Conservation (phyloP, 2,797 vertebrate genomes). For the Pantherophis alleghaniensis region DNA sequence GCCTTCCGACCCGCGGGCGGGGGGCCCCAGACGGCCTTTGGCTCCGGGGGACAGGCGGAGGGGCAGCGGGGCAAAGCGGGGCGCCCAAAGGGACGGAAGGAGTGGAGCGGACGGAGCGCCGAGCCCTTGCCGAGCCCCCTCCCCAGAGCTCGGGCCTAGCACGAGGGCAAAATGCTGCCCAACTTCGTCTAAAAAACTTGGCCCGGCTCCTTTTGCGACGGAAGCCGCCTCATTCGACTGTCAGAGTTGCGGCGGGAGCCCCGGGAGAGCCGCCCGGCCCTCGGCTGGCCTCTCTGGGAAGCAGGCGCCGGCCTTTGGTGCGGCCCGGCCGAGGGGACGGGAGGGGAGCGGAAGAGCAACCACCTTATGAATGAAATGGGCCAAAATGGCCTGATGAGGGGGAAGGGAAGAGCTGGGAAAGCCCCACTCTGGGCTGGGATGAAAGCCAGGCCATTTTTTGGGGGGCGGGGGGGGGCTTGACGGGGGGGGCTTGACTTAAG, state of each 20-base stretch:
- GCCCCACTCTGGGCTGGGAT: neutral
- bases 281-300: neutral
- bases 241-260: neutral
- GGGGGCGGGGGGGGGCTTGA: too few relatives aligned
- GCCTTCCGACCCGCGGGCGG: too few relatives aligned
- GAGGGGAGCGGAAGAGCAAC: too few relatives aligned
- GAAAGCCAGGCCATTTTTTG: neutral
- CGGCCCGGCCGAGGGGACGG: neutral
- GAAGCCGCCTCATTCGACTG: neutral
- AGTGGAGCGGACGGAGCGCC: too few relatives aligned
- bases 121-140: neutral
- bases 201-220: neutral
- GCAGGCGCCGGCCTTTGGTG: neutral
- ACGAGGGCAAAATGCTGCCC: neutral
- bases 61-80: too few relatives aligned
- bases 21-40: too few relatives aligned
- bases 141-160: neutral
- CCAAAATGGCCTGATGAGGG: neutral
- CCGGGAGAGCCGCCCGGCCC: neutral
- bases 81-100: too few relatives aligned
- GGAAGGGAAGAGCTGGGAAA: neutral
- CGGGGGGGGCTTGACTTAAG: too few relatives aligned
- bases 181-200: neutral
- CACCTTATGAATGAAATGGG: neutral
- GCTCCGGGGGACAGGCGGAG: too few relatives aligned